Conservation (phyloP, 2,113 vertebrate genomes). For the Dromas ardeola region DNA sequence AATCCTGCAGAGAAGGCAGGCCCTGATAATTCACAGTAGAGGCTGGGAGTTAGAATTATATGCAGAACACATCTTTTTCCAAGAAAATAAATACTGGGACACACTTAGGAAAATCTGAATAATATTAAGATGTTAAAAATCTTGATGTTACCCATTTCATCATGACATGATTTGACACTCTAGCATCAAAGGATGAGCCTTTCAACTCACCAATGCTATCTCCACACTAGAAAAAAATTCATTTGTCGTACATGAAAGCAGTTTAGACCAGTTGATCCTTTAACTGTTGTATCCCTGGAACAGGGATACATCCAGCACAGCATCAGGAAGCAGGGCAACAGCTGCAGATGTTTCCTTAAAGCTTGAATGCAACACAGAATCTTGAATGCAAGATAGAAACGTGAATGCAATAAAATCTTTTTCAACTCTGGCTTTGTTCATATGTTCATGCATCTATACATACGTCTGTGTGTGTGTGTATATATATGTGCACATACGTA, state of each 20-base stretch:
- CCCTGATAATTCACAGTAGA: background rate
- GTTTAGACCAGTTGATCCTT: background rate
- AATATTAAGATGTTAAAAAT: background rate
- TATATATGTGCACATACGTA: background rate
- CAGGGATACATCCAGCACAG: background rate
- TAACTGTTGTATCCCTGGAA: background rate
- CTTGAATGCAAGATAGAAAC: background rate
- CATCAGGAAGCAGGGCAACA: background rate
- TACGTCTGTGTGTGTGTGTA: accelerated
- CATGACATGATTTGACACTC: background rate
- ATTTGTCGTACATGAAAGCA: background rate
- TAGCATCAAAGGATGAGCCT: background rate
- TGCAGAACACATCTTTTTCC: background rate
- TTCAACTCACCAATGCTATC: background rate
- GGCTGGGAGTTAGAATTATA: background rate
- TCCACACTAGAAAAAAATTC: background rate
- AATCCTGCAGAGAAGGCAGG: background rate
- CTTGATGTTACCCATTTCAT: background rate
- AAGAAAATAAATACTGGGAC: background rate
- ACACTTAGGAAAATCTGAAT: background rate
- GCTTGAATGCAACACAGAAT: background rate
- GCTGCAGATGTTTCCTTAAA: background rate
- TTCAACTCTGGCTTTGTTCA: background rate
- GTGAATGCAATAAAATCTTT: background rate
- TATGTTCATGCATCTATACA: background rate